Percentiles rank a stretch among this genome's conserved stretches.
Evolutionary conservation across 2,888 invertebrate species (phyloP).

Genomic region (Lepeophtheirus nordmannii): DNA sequence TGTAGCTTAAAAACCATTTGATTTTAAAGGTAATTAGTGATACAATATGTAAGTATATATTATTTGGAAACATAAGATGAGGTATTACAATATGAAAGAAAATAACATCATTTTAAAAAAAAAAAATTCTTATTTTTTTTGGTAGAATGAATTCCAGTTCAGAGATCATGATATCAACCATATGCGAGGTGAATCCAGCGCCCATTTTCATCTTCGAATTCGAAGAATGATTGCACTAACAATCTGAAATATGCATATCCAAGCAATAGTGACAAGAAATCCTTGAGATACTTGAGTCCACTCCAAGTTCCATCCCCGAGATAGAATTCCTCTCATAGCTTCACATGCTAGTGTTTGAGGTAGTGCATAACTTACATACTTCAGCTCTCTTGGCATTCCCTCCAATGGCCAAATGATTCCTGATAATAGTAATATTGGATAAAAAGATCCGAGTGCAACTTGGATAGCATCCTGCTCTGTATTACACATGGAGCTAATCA

Average conservation of each 20-base stretch:
- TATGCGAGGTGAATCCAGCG: too few relatives aligned
- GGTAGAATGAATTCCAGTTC: too few relatives aligned
- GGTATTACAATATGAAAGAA: too few relatives aligned
- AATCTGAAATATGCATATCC: slow-evolving; percentile 48
- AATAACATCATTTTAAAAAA: too few relatives aligned
- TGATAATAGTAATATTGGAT: slow-evolving; percentile 68
- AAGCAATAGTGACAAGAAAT: slow-evolving; percentile 56
- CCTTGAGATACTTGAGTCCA: slow-evolving; percentile 61
- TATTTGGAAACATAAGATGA: too few relatives aligned
- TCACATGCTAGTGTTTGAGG: slow-evolving; percentile 79
- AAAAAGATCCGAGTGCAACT: slow-evolving; percentile 64
- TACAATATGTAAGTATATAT: too few relatives aligned
- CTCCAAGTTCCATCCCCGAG: slow-evolving; percentile 60
- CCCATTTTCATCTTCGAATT: slow-evolving; percentile 1
- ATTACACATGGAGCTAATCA: slow-evolving; percentile 41
- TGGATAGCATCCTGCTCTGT: slow-evolving; percentile 71
- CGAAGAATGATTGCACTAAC: slow-evolving; percentile 25
- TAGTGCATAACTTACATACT: slow-evolving; percentile 41
- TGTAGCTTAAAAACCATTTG: too few relatives aligned
- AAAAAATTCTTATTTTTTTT: too few relatives aligned
- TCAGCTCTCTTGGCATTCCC: slow-evolving; percentile 27
- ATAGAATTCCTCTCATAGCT: slow-evolving; percentile 64
- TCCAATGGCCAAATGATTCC: slow-evolving; percentile 37
- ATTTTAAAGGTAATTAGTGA: too few relatives aligned
- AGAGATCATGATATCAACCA: too few relatives aligned